Evolutionary conservation across 2,797 vertebrate species (phyloP), one percentile per base, ranked within the genome.

Genomic region (Leucoraja ocellata): DNA sequence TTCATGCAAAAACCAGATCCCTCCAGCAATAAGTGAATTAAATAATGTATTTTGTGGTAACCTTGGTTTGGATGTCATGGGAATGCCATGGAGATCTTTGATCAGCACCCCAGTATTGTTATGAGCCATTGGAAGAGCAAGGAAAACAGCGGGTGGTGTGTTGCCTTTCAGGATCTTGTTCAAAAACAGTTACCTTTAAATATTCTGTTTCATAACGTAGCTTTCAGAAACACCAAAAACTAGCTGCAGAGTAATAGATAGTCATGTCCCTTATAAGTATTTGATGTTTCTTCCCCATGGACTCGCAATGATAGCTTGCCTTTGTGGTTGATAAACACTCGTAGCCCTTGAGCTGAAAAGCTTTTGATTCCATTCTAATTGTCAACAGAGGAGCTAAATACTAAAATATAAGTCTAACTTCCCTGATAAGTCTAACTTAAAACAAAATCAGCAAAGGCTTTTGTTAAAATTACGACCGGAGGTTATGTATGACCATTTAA

Each of bases 331-430:
- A 84, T 84, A 84, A 61, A 61, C 25, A 10, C 25, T 84, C 81
- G 36, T 84, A 5, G 25, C 23, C 54, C 54, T 84, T 84, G 10
- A 28, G 11, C 10, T 61, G 63, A 8, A 36, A 36, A 68, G n/a
- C 84, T 32, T 88, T 88, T 65, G 61, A 88, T 88, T 9, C 28
- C 36, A 88, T 88, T 88, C 16, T 65, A n/a, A n/a, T n/a, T 88
- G 61, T 23, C 63, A 88, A 9, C 14, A 88, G 84, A 65, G n/a
- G 61, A 65, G 4, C 18, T 21, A 68, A 18, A 36, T 25, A 88
- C 1, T 2, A 88, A 61, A 61, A 10, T 58, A 28, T 14, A 7
- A 14, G 61, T 1, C n/a, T n/a, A n/a, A n/a, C n/a, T n/a, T n/a
- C 28, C 8, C 25, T 84, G 28, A 4, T 32, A n/a, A 8, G 10